A percentile compares a stretch with the other conserved stretches of the same genome.
Evolutionary conservation across 2,113 vertebrate species (phyloP).

Genomic region (Leptodactylus fuscus): DNA sequence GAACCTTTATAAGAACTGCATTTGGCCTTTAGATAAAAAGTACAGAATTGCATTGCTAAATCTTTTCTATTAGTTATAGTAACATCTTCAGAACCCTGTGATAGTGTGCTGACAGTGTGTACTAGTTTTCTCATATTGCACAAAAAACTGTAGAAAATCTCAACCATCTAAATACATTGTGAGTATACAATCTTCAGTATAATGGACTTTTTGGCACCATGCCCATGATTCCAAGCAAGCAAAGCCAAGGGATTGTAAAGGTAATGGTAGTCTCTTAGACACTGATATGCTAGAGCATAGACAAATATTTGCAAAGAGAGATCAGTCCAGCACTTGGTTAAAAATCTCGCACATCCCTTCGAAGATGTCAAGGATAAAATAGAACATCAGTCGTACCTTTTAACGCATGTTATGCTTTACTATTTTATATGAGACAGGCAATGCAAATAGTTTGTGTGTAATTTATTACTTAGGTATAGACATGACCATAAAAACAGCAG

Average conservation of each 20-base stretch:
- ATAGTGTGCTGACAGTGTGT: too few relatives aligned
- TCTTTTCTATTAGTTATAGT: too few relatives aligned
- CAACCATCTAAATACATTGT: background rate
- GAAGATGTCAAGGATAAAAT: slow-evolving; percentile 47
- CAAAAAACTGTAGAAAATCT: background rate
- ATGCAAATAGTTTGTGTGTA: slow-evolving; percentile 52
- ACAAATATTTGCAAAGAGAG: slow-evolving; percentile 34
- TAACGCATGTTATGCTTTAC: slow-evolving; percentile 47
- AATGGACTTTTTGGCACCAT: slow-evolving; percentile 22
- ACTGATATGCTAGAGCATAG: background rate
- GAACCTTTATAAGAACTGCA: too few relatives aligned
- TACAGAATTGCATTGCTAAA: too few relatives aligned
- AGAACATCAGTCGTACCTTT: slow-evolving; percentile 27
- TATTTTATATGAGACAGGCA: slow-evolving; percentile 55
- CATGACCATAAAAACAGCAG: slow-evolving; percentile 41
- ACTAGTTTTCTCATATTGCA: background rate
- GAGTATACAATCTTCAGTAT: slow-evolving; percentile 2
- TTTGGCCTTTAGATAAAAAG: too few relatives aligned
- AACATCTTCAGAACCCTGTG: too few relatives aligned
- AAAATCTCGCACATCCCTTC: slow-evolving; percentile 11
- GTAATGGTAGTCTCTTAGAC: slow-evolving; percentile 12
- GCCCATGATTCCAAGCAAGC: background rate
- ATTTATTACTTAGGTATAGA: slow-evolving; percentile 50
- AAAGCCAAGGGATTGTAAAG: slow-evolving; percentile 30
- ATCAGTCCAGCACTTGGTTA: background rate